Evolutionary conservation across 2,888 invertebrate species (phyloP), one percentile per base, ranked within the genome.

Genomic region (Mylabris sibirica): DNA sequence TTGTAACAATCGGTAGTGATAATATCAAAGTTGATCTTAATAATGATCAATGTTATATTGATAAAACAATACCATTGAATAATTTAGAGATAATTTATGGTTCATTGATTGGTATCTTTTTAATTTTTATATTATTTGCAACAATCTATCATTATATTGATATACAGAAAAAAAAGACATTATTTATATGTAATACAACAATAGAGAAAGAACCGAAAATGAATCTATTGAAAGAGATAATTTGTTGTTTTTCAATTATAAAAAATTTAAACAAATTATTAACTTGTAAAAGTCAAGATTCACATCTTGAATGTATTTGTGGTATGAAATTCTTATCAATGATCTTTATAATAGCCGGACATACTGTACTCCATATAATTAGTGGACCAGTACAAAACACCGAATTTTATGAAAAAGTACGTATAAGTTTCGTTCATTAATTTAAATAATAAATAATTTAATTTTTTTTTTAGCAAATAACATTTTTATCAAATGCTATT

Each of bases 321-420:
- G 85, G 85, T 5, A 84, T 93, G 49, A 92, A 91, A 78, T 87
- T 90, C 14, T 77, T 92, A 61, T 88, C 91, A 0, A 93, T 93
- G 92, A 73, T 88, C 0, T 87, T 91, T 61, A 91, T 93, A 61
- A 84, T 92, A 6, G 86, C 86, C 41, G 92, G 92, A 0, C 92
- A 93, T 79, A 88, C 90, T 0, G 84, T 91, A 41, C 83, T 91
- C 60, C 92, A 91, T 77, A 87, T 90, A 59, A 87, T 90, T 22
- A 89, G 90, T 77, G 92, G 92, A 63, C 92, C 92, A 0, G 87
- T 91, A 0, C 86, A 89, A 82, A 92, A 93, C 79, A 86, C 87
- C 14, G 87, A 87, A 70, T 92, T 90, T 78, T 89, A 88, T 85
- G 87, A 88, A 75, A 80, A 88, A 81, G 91, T 91, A 83, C 74